Percentiles rank a stretch among this genome's conserved stretches.
Evolutionary conservation across 2,113 vertebrate species (phyloP).

Genomic region (Acrocephalus arundinaceus): DNA sequence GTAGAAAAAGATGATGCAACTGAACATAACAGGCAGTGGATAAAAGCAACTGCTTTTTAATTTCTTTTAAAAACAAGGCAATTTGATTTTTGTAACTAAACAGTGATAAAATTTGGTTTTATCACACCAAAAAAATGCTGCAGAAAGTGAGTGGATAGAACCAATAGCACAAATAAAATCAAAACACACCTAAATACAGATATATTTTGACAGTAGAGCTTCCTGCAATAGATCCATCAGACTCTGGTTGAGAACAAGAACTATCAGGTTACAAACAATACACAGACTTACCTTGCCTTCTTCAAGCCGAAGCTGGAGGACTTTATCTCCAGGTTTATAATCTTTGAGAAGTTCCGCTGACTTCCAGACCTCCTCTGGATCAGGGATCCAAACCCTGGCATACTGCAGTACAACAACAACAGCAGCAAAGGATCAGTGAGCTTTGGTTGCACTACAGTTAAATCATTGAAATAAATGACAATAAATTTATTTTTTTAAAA

Average conservation of each 20-base stretch:
- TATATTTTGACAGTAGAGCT: background rate
- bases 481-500: background rate
- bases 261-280: background rate
- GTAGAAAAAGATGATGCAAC: background rate
- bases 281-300: slow-evolving; percentile 84
- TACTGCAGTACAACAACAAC: slow-evolving; percentile 75
- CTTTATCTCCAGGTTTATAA: slow-evolving; percentile 88
- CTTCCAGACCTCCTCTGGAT: slow-evolving; percentile 95
- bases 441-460: background rate
- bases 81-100: background rate
- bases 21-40: background rate
- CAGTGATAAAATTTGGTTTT: background rate
- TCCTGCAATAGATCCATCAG: background rate
- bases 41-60: background rate
- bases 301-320: slow-evolving; percentile 88
- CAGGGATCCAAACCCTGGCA: slow-evolving; percentile 97
- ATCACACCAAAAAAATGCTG: background rate
- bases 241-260: background rate
- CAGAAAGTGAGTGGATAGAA: background rate
- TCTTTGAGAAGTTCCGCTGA: slow-evolving; percentile 93
- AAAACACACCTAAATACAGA: background rate
- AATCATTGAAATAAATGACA: background rate
- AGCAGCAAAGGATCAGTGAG: background rate
- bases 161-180: background rate
- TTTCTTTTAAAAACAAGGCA: background rate